These are phyloP conservation scores for Aspidoscelis tigris DNA, from an alignment of 2,113 vertebrate species.

Conservation along the genomic window DNA sequence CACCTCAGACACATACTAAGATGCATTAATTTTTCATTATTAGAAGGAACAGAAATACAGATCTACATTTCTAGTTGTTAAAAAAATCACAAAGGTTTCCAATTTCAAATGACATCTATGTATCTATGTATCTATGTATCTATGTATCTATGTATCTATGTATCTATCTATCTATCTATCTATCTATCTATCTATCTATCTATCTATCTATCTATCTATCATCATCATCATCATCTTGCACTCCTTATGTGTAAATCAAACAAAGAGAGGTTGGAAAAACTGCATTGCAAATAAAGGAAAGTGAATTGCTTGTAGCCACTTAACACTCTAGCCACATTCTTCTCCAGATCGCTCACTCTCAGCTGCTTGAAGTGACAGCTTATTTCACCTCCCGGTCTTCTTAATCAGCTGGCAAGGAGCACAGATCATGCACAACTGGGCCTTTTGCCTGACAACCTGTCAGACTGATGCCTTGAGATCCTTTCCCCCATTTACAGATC, in stretches of 20 bases:
- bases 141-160: neutral
- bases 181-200: neutral
- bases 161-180: neutral
- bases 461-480: neutral
- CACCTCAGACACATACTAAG: neutral
- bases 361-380: neutral
- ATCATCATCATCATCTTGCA: neutral
- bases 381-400: constrained; percentile 12
- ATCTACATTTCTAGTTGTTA: neutral
- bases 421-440: constrained; percentile 1
- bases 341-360: constrained; percentile 17
- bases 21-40: constrained; percentile 21
- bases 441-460: constrained; percentile 12
- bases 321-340: neutral
- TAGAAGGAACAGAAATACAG: neutral
- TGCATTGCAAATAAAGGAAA: constrained; percentile 25
- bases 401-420: constrained; percentile 7
- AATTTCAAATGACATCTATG: constrained; percentile 2
- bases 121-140: neutral
- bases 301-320: neutral
- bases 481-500: neutral
- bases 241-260: neutral
- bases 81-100: neutral
- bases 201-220: neutral
- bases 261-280: constrained; percentile 1